phyloP scores from a whole-genome alignment of 2,797 vertebrate genomes.

The Danionella dracula region DNA sequence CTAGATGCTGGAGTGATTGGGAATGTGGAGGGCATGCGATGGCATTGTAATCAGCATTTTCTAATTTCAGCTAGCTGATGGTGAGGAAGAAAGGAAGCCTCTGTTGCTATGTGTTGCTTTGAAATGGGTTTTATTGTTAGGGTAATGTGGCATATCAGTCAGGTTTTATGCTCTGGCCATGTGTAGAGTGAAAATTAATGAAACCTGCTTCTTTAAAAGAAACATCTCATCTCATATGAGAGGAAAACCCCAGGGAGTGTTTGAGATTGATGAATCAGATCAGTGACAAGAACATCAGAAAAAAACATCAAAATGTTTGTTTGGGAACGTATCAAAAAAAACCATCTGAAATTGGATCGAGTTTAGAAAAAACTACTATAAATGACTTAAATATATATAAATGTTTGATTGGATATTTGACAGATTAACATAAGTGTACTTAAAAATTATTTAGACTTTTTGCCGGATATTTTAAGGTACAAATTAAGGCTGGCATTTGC shows the following conservation, averaged over 20 bases:
- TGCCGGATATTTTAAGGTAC: no score
- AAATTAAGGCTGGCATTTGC: no score
- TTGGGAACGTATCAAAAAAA: no score
- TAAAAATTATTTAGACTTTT: no score
- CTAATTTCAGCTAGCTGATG: constrained; percentile 47
- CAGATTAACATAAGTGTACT: no score
- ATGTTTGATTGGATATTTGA: no score
- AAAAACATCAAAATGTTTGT: neutral
- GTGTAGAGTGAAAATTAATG: neutral
- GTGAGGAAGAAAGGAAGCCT: constrained; percentile 18
- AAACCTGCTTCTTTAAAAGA: neutral
- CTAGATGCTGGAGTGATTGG: constrained; percentile 39
- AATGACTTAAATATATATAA: no score
- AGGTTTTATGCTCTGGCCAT: neutral
- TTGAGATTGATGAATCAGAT: neutral
- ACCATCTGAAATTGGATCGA: no score
- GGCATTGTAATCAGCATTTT: constrained; percentile 55
- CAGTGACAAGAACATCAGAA: neutral
- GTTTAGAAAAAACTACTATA: no score
- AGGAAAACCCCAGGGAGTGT: neutral
- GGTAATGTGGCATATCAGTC: constrained; percentile 25
- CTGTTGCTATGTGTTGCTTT: constrained; percentile 28
- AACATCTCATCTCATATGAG: neutral
- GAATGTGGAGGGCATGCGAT: constrained; percentile 37
- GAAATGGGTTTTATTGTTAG: constrained; percentile 21